Evolutionary conservation across 1,140 invertebrate genomes (phyloP).

Genomic region (Ericerus pela): DNA sequence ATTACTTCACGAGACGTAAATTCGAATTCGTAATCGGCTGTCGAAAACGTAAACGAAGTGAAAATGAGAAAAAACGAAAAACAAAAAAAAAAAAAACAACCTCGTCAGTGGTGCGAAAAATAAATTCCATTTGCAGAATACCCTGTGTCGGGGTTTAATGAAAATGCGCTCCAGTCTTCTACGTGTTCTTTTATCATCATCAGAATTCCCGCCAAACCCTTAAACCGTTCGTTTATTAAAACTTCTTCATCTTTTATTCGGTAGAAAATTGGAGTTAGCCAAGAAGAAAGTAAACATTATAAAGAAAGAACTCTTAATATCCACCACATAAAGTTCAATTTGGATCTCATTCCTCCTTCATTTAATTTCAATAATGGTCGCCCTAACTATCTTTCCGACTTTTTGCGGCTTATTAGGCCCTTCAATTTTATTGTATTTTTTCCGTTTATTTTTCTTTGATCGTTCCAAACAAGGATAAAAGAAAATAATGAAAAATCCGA

Average conservation of each 20-base stretch:
- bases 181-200: slow-evolving; percentile 20
- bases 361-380: slow-evolving; percentile 11
- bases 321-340: slow-evolving; percentile 12
- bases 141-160: background rate
- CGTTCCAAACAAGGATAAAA: slow-evolving; percentile 3
- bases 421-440: slow-evolving; percentile 12
- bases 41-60: too few relatives aligned
- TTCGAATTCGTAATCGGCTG: too few relatives aligned
- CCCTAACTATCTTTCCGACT: slow-evolving; percentile 11
- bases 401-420: slow-evolving; percentile 11
- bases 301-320: slow-evolving; percentile 11
- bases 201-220: slow-evolving; percentile 22
- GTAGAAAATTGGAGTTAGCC: slow-evolving; percentile 30
- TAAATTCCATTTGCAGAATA: slow-evolving; percentile 9
- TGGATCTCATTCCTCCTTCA: slow-evolving; percentile 10
- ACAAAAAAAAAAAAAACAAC: too few relatives aligned
- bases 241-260: slow-evolving; percentile 33
- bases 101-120: too few relatives aligned
- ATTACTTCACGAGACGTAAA: too few relatives aligned
- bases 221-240: slow-evolving; percentile 30
- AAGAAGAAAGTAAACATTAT: slow-evolving; percentile 29
- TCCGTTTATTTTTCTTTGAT: slow-evolving; percentile 7
- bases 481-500: slow-evolving; percentile 6
- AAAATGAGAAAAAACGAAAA: too few relatives aligned
- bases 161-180: slow-evolving; percentile 6